phyloP scores from a whole-genome alignment of 1,140 invertebrate genomes.

The Meloidogyne exigua region DNA sequence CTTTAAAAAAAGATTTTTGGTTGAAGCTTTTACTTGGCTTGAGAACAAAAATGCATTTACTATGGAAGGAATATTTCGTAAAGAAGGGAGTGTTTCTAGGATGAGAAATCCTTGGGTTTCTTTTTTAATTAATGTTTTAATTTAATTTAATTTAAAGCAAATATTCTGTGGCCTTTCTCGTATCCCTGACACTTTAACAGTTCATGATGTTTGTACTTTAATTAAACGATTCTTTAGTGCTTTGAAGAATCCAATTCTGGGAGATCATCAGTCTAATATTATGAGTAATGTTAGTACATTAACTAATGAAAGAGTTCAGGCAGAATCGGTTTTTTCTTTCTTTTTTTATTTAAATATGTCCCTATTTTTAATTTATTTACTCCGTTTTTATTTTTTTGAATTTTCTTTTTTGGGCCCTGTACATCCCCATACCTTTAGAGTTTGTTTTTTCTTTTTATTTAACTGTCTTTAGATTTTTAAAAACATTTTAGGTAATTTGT shows the following conservation, averaged over 20 bases:
- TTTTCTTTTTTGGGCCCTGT: no score
- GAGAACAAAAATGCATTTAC: constrained; percentile 23
- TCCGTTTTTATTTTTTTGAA: no score
- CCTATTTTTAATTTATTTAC: no score
- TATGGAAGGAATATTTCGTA: constrained; percentile 40
- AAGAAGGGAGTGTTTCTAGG: constrained; percentile 32
- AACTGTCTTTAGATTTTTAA: no score
- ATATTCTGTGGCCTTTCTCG: constrained; percentile 29
- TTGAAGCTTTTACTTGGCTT: constrained; percentile 33
- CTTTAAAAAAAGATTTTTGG: constrained; percentile 17
- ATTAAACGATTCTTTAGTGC: constrained; percentile 43
- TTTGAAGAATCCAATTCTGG: constrained; percentile 22
- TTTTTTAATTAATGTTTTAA: not conserved
- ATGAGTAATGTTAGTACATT: constrained; percentile 39
- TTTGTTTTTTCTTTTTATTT: no score
- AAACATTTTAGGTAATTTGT: no score
- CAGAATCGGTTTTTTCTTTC: not conserved
- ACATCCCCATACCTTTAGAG: no score
- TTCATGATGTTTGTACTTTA: constrained; percentile 38
- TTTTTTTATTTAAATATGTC: no score
- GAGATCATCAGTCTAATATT: constrained; percentile 27
- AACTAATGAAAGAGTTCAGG: not conserved
- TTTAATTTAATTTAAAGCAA: constrained; percentile 9
- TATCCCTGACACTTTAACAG: constrained; percentile 27
- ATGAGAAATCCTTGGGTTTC: constrained; percentile 30